Base-by-base conservation (phyloP, 1,140 invertebrate species). In the Pseudomyrmex gracilis region DNA sequence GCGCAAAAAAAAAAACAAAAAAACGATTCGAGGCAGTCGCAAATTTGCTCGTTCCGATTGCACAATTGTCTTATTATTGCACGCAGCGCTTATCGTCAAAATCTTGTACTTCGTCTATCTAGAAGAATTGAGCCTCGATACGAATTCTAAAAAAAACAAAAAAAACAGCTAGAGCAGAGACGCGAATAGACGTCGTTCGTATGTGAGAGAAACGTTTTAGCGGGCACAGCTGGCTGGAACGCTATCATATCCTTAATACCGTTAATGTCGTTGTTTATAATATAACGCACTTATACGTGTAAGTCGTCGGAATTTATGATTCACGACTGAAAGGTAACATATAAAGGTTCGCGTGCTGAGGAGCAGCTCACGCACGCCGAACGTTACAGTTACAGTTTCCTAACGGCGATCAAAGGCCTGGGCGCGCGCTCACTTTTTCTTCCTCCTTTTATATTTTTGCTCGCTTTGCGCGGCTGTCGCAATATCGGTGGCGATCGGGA, bases 61-160 rank as follows among this genome's bases (percentile, higher is more conserved):
- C 9, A 71, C 51, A 10, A 17, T 2, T 34, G 34, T 34, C 5
- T 34, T 34, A 34, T 34, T 34, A 34, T 34, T 34, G 34, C 34
- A 34, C 5, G 34, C 34, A 5, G 34, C 34, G 43, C 58, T 53
- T 47, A 51, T 76, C 20, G 77, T 34, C 66, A 47, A 34, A 22
- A 24, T 63, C 53, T 73, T 34, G 17, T 60, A 83, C 17, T 83
- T 91, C 86, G 85, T 86, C 88, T 93, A 93, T 85, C 91, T 93
- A 93, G 90, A 34, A 34, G 34, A 43, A 93, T 93, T 93, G 92
- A 93, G 92, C 92, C 92, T 93, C 91, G 90, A 91, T 91, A 91
- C 88, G 68, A 91, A 91, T 88, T 92, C 87, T 91, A 91, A 34
- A 34, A 34, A 34, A 34, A 0, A 34, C 4, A 34, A 74, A 34